Percentiles rank a stretch among this genome's conserved stretches.
phyloP scores from a whole-genome alignment of 2,888 invertebrate genomes.

The Brenthis ino region DNA sequence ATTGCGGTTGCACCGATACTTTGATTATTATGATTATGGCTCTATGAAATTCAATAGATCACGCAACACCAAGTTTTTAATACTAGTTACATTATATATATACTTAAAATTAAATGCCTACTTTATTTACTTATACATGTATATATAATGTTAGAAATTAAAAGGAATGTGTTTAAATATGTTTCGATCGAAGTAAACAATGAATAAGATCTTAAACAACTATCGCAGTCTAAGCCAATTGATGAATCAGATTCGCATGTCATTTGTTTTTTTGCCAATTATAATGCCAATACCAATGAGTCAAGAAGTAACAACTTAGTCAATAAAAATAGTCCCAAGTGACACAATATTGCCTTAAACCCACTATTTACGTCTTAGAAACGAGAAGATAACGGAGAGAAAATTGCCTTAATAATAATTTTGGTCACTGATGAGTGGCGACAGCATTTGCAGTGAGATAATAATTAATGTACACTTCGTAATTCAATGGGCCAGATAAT shows the following conservation, averaged over 20 bases:
- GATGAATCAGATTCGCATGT: conserved; percentile 24
- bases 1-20: conserved; percentile 20
- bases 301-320: conserved; percentile 17
- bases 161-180: not conserved
- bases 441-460: conserved; percentile 35
- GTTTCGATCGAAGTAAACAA: not conserved
- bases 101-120: too few relatives aligned
- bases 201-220: not conserved
- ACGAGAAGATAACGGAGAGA: conserved; percentile 13
- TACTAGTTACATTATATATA: too few relatives aligned
- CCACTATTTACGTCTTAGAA: conserved; percentile 23
- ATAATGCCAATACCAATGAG: conserved; percentile 23
- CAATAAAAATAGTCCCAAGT: conserved; percentile 15
- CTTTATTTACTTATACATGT: too few relatives aligned
- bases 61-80: not conserved
- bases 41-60: conserved; percentile 2
- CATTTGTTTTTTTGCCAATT: conserved; percentile 21
- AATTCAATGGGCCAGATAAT: conserved; percentile 57
- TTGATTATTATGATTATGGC: conserved; percentile 17
- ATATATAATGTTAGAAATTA: too few relatives aligned
- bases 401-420: conserved; percentile 27
- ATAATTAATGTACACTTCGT: conserved; percentile 56
- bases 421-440: conserved; percentile 39
- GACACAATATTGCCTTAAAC: conserved; percentile 16
- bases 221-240: conserved; percentile 10